A percentile compares a stretch with the other conserved stretches of the same genome.
Evolutionary conservation across 2,113 vertebrate genomes (phyloP).

Genomic region (Tyto alba): DNA sequence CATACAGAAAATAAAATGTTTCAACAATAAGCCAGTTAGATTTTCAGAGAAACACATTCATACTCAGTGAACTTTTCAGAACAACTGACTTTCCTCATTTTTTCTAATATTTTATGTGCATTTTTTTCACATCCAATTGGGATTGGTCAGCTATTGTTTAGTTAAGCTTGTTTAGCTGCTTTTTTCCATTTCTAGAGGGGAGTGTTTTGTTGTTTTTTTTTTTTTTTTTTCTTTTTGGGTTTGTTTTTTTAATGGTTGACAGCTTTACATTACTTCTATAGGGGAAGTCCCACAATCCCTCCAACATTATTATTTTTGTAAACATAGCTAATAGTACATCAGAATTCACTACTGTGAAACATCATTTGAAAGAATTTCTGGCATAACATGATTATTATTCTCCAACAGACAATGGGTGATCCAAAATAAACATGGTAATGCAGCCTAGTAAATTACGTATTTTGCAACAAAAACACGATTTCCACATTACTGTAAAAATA

Average conservation of each 20-base stretch:
- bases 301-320: neutral
- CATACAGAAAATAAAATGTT: neutral
- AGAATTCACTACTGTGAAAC: neutral
- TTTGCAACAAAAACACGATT: neutral
- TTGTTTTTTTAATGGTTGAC: neutral
- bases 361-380: neutral
- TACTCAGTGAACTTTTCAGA: neutral
- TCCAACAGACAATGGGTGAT: neutral
- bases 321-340: neutral
- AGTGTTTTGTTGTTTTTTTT: neutral
- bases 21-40: neutral
- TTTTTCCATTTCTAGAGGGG: neutral
- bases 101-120: neutral
- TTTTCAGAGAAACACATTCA: neutral
- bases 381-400: neutral
- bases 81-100: neutral
- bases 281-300: neutral
- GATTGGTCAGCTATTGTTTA: neutral
- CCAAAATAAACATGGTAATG: neutral
- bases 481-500: neutral
- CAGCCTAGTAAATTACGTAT: neutral
- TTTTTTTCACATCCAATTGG: neutral
- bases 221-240: neutral
- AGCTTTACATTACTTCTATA: neutral
- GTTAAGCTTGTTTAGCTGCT: neutral